Evolutionary conservation across 2,797 vertebrate genomes (phyloP), one percentile per base, ranked within the genome.

Genomic region (Dendrocincla tyrannina): DNA sequence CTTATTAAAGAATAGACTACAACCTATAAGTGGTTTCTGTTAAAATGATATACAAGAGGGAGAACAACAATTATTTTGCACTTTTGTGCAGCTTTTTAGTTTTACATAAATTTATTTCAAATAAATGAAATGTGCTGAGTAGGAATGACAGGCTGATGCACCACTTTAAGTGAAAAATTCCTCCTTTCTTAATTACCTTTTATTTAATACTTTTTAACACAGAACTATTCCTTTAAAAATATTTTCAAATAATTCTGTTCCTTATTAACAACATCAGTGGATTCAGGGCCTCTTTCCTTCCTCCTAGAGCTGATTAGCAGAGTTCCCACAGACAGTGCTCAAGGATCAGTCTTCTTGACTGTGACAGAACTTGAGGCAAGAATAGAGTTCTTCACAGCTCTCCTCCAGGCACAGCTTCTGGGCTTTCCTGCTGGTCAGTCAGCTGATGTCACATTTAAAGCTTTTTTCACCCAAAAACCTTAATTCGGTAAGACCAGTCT

Each of bases 361-460:
- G 8, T 25, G 49, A 67, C 17, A 53, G 56, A 82, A 77, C 35
- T 50, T 44, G 18, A 44, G 56, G 27, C 68, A 77, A 20, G 67
- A 77, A 76, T 4, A 16, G 50, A 87, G 18, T 39, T 92, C 73
- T 94, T 95, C 55, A 75, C 46, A 62, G 74, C 35, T 69, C 41
- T 90, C 73, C 50, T 95, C 87, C 91, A 94, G 64, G 28, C 8
- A 60, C n/a, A 92, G 74, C 58, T 96, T 75, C 69, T 72, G 41
- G 68, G 75, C 67, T 89, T 91, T 78, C 35, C n/a, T 72, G 17
- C 12, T 25, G 42, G 49, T 77, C 82, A 90, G 73, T 42, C 84
- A 91, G 69, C 66, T 80, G 70, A 75, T 37, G n/a, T 46, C 49
- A 58, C 39, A 66, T 42, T 23, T 50, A 60, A 24, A 68, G 62